Evolutionary conservation across 2,113 vertebrate genomes (phyloP).

Genomic region (Siniperca knerii): DNA sequence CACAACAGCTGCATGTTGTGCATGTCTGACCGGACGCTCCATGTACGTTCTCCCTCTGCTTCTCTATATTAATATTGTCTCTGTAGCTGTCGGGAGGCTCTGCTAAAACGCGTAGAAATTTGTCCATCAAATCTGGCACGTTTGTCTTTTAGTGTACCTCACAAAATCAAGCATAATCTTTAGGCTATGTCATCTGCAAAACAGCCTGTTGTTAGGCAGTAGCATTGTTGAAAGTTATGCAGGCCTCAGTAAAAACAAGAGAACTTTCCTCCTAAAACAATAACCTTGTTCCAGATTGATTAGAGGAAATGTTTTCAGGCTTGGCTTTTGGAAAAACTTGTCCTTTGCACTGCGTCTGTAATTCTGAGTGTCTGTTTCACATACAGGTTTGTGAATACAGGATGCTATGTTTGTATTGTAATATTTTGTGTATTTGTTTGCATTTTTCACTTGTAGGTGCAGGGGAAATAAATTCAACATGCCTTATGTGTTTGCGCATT

Average conservation of each 20-base stretch:
- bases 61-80: constrained; percentile 71
- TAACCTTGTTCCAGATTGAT: constrained; percentile 23
- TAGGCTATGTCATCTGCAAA: constrained; percentile 37
- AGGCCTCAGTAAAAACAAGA: constrained; percentile 24
- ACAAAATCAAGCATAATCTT: constrained; percentile 39
- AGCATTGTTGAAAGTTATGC: constrained; percentile 36
- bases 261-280: constrained; percentile 28
- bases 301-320: constrained; percentile 45
- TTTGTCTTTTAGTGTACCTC: constrained; percentile 50
- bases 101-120: constrained; percentile 50
- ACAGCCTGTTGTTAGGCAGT: constrained; percentile 46
- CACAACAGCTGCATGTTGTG: constrained; percentile 83
- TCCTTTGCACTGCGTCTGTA: constrained; percentile 56
- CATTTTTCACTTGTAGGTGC: constrained; percentile 75
- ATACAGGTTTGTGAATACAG: constrained; percentile 36
- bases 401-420: constrained; percentile 69
- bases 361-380: constrained; percentile 48
- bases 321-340: constrained; percentile 45
- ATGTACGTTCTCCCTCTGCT: constrained; percentile 62
- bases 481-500: constrained; percentile 70
- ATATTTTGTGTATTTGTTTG: constrained; percentile 65
- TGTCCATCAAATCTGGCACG: constrained; percentile 48
- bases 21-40: constrained; percentile 76
- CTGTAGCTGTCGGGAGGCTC: constrained; percentile 52
- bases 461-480: constrained; percentile 81